These are phyloP conservation scores for Habrosyne pyritoides DNA, from an alignment of 2,888 invertebrate species.

Conservation along the genomic window DNA sequence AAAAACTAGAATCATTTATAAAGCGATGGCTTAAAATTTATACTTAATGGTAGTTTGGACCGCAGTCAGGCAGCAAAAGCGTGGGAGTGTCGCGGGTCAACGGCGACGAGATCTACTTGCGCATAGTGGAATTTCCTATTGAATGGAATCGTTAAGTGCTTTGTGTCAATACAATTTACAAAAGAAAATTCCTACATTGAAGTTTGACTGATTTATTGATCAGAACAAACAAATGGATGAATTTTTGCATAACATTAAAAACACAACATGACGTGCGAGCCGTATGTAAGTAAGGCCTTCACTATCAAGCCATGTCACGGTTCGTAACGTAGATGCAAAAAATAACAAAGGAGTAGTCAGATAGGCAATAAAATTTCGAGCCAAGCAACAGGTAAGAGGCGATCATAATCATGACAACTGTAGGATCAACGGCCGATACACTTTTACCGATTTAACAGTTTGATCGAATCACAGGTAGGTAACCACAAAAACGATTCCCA, in stretches of 20 bases:
- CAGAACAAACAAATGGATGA: background rate
- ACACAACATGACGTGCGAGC: background rate
- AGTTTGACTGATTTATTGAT: background rate
- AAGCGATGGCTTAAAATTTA: slow-evolving; percentile 6
- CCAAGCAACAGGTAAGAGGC: slow-evolving; percentile 39
- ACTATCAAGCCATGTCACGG: background rate
- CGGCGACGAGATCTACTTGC: slow-evolving; percentile 40
- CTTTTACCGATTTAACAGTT: slow-evolving; percentile 66
- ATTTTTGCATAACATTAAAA: background rate
- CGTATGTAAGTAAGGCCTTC: background rate
- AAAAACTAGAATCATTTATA: too few species aligned
- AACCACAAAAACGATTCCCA: slow-evolving; percentile 33
- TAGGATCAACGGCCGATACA: slow-evolving; percentile 52
- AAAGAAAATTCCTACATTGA: background rate
- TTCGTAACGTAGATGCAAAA: slow-evolving; percentile 8
- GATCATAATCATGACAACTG: slow-evolving; percentile 47
- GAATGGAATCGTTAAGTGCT: slow-evolving; percentile 15
- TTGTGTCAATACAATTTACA: slow-evolving; percentile 4
- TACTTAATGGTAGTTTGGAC: slow-evolving; percentile 15
- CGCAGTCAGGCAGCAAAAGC: slow-evolving; percentile 45
- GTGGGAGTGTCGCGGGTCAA: slow-evolving; percentile 61
- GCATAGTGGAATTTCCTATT: slow-evolving; percentile 30
- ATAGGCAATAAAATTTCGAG: slow-evolving; percentile 29
- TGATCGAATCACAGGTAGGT: slow-evolving; percentile 38
- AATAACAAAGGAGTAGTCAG: slow-evolving; percentile 32